Conservation (phyloP, 1,140 invertebrate species). For the Drosophila tropicalis region DNA sequence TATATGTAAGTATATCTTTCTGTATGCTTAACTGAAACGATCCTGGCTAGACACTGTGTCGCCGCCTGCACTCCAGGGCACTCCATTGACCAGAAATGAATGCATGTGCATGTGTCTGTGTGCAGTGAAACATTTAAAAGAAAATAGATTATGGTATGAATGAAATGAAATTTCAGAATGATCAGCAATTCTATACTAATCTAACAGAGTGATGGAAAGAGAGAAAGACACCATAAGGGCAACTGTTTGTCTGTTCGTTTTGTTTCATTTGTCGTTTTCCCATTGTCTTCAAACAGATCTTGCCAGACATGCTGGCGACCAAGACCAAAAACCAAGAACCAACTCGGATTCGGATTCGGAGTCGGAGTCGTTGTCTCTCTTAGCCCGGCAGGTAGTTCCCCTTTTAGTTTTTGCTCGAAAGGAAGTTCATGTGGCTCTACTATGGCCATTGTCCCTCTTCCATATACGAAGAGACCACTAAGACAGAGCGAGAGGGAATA, state of each 20-base stretch:
- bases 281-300: constrained; percentile 64
- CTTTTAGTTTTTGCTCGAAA: constrained; percentile 33
- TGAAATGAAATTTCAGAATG: constrained; percentile 82
- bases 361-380: too few relatives aligned
- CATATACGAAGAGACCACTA: neutral
- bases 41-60: constrained; percentile 67
- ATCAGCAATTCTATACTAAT: constrained; percentile 81
- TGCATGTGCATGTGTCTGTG: constrained; percentile 16
- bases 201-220: constrained; percentile 35
- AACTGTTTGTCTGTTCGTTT: constrained; percentile 26
- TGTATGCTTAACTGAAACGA: constrained; percentile 7
- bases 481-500: constrained; percentile 29
- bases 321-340: constrained; percentile 32
- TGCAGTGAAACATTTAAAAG: constrained; percentile 72
- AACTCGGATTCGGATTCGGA: neutral
- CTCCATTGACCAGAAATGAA: constrained; percentile 34
- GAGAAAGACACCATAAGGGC: constrained; percentile 38
- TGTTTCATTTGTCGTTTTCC: constrained; percentile 19
- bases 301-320: constrained; percentile 75
- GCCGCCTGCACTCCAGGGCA: constrained; percentile 48
- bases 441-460: constrained; percentile 60
- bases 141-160: constrained; percentile 79
- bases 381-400: constrained; percentile 38
- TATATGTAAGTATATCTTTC: neutral
- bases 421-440: constrained; percentile 54